Conservation (phyloP, 2,888 invertebrate species). For the Branchellion lobata region DNA sequence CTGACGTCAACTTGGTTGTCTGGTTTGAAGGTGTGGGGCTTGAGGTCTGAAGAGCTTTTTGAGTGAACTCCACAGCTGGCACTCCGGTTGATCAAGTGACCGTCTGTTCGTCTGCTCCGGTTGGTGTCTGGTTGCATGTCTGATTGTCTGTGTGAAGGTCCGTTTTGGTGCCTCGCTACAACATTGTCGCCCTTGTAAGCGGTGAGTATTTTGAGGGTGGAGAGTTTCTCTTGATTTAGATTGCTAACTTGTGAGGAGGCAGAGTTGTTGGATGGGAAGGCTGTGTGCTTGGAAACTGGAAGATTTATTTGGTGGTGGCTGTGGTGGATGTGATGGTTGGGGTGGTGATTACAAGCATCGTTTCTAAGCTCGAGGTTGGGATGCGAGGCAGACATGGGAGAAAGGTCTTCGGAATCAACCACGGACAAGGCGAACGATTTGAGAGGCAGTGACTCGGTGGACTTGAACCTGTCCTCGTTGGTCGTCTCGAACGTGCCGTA, state of each 20-base stretch:
- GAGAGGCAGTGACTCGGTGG: slow-evolving; percentile 56
- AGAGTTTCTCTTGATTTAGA: slow-evolving; percentile 1
- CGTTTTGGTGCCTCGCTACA: background rate
- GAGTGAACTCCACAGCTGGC: background rate
- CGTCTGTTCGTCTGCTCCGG: background rate
- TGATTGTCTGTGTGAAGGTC: too few species aligned
- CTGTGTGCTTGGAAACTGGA: background rate
- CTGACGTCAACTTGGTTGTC: background rate
- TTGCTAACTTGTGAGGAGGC: slow-evolving; percentile 11
- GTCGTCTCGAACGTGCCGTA: slow-evolving; percentile 35
- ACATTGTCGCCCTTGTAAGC: slow-evolving; percentile 25
- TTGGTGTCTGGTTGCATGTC: too few species aligned
- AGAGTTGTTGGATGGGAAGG: background rate
- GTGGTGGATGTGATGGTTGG: background rate
- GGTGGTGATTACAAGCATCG: background rate
- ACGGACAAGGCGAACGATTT: slow-evolving; percentile 49
- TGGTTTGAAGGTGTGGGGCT: background rate
- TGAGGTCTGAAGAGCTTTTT: background rate
- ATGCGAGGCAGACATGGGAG: slow-evolving; percentile 55
- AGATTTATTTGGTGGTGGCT: background rate
- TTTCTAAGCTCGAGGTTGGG: slow-evolving; percentile 53
- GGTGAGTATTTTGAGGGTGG: slow-evolving; percentile 24
- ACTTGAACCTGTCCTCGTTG: slow-evolving; percentile 55
- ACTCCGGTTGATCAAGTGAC: background rate
- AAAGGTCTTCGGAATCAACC: slow-evolving; percentile 43